These are phyloP conservation scores for Megalurothrips usitatus DNA, from an alignment of 2,888 invertebrate genomes.

Conservation along the genomic window DNA sequence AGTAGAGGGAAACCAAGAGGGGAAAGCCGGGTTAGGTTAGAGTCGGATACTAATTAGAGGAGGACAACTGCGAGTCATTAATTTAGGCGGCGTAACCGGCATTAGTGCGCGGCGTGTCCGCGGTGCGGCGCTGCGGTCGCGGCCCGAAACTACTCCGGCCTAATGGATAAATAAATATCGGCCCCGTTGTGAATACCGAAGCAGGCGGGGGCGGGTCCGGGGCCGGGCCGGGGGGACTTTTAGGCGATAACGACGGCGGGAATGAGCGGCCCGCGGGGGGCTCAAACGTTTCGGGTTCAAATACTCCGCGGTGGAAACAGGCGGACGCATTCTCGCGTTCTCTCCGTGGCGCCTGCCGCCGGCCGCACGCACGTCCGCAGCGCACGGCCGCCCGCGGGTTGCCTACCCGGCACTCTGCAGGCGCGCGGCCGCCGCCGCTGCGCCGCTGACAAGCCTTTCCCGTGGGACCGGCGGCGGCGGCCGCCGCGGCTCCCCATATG, in stretches of 20 bases:
- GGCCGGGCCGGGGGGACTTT: too few species aligned
- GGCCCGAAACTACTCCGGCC: not conserved
- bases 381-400: too few species aligned
- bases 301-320: not conserved
- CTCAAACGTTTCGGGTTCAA: too few species aligned
- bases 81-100: not conserved
- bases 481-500: not conserved
- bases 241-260: too few species aligned
- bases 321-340: not conserved
- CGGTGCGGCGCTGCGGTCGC: not conserved
- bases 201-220: not conserved
- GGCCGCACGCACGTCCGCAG: too few species aligned
- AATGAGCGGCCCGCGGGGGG: too few species aligned
- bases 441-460: too few species aligned
- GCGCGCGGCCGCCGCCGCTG: too few species aligned
- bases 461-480: not conserved
- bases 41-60: not conserved
- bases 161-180: slow-evolving; percentile 24
- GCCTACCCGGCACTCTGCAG: too few species aligned
- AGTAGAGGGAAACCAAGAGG: not conserved
- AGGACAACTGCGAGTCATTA: slow-evolving; percentile 2
- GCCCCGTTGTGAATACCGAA: slow-evolving; percentile 17
- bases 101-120: not conserved
- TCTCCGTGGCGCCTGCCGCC: not conserved
- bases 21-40: not conserved